Conservation (phyloP, 2,113 vertebrate genomes). For the Brachirus orientalis region DNA sequence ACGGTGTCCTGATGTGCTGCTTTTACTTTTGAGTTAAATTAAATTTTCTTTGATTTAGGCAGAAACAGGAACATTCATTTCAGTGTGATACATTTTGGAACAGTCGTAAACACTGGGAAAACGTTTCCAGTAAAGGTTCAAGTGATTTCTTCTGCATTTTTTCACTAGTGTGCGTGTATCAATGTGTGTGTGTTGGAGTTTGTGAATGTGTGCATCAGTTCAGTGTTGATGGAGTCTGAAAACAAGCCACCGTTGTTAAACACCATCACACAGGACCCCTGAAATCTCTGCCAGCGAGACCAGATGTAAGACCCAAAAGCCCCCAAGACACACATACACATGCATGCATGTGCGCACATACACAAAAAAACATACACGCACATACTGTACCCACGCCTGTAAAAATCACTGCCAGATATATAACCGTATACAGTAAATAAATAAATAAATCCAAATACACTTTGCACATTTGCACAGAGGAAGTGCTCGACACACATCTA, state of each 20-base stretch:
- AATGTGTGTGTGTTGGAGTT: conserved; percentile 6
- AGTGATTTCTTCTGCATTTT: not conserved
- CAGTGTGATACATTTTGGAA: conserved; percentile 8
- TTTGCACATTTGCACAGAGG: no score
- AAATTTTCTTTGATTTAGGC: not conserved
- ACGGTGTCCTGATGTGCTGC: not conserved
- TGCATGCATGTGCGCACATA: conserved; percentile 3
- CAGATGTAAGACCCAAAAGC: conserved; percentile 76
- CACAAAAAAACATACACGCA: not conserved
- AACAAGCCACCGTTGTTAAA: conserved; percentile 75
- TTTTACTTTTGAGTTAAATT: not conserved
- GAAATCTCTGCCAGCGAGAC: conserved; percentile 62
- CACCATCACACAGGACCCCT: conserved; percentile 51
- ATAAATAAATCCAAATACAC: not conserved
- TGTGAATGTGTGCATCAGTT: conserved; percentile 46
- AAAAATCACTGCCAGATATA: no score
- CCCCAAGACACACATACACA: conserved; percentile 18
- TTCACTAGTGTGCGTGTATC: conserved; percentile 1
- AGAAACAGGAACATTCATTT: not conserved
- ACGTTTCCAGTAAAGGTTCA: conserved; percentile 23
- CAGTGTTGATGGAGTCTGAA: conserved; percentile 47
- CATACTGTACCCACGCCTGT: no score
- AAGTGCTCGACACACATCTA: conserved; percentile 34
- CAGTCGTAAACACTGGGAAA: not conserved
- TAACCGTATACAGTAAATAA: conserved; percentile 11